phyloP scores from a whole-genome alignment of 2,888 invertebrate genomes.

The Selenia dentaria region DNA sequence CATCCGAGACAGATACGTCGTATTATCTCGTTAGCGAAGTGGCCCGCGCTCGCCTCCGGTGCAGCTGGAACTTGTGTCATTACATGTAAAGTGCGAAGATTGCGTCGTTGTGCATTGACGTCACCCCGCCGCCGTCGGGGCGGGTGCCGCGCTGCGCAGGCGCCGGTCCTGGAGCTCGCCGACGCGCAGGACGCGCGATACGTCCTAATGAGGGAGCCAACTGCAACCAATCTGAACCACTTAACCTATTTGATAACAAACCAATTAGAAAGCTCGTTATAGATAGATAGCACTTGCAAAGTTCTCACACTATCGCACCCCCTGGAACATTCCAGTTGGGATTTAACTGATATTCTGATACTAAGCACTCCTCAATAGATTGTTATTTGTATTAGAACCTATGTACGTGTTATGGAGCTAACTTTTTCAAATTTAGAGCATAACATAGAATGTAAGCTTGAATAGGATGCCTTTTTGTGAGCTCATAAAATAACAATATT shows the following conservation, averaged over 20 bases:
- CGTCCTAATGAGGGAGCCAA: neutral
- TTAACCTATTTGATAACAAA: slow-evolving; percentile 27
- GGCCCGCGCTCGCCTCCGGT: slow-evolving; percentile 1
- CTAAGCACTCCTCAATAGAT: too few relatives aligned
- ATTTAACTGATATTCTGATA: neutral
- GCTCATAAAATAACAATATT: too few relatives aligned
- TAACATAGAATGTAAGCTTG: too few relatives aligned
- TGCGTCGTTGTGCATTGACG: slow-evolving; percentile 3
- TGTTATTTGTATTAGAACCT: too few relatives aligned
- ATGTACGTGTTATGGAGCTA: too few relatives aligned
- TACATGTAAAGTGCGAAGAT: neutral
- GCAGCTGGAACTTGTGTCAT: neutral
- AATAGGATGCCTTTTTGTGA: too few relatives aligned
- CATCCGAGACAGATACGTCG: slow-evolving; percentile 1
- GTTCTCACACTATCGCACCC: slow-evolving; percentile 1
- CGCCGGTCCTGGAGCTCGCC: neutral
- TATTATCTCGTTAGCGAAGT: slow-evolving; percentile 6
- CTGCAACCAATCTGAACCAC: slow-evolving; percentile 8
- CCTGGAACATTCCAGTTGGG: neutral
- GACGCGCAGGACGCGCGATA: neutral
- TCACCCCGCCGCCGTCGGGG: neutral
- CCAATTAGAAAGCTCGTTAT: slow-evolving; percentile 18
- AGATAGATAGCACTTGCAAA: slow-evolving; percentile 1
- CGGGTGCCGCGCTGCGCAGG: neutral
- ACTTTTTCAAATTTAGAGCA: too few relatives aligned